These are phyloP conservation scores for Riparia riparia DNA, from an alignment of 2,113 vertebrate species.

Conservation along the genomic window DNA sequence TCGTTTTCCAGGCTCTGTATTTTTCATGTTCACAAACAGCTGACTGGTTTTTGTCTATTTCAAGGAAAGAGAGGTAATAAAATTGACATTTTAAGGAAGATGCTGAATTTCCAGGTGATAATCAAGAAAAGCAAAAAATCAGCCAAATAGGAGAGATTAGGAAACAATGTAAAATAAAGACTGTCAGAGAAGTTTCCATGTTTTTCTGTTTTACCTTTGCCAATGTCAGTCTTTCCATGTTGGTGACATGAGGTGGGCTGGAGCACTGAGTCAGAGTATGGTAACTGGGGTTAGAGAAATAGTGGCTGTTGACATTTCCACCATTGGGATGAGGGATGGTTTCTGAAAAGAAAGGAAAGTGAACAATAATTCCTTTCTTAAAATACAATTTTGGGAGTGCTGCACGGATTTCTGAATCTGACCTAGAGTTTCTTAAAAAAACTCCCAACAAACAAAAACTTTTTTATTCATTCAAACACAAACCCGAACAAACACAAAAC, in stretches of 20 bases:
- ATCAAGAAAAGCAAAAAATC: not conserved
- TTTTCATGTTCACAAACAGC: slow-evolving; percentile 89
- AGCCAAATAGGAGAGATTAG: not conserved
- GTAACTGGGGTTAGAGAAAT: slow-evolving; percentile 98
- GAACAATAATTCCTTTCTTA: not conserved
- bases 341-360: slow-evolving; percentile 77
- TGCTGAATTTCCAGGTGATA: not conserved
- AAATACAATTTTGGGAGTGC: not conserved
- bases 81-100: not conserved
- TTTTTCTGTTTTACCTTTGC: slow-evolving; percentile 81
- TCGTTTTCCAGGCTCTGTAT: slow-evolving; percentile 82
- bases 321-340: slow-evolving; percentile 81
- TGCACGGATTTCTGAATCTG: not conserved
- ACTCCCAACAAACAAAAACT: not conserved
- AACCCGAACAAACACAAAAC: not conserved
- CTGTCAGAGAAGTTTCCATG: not conserved
- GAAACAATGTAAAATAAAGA: not conserved
- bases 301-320: slow-evolving; percentile 87
- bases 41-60: slow-evolving; percentile 86
- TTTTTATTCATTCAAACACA: not conserved
- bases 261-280: slow-evolving; percentile 91
- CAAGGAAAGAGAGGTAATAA: not conserved
- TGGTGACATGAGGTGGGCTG: slow-evolving; percentile 79
- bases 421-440: not conserved
- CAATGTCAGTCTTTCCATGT: slow-evolving; percentile 77